Base-by-base conservation (phyloP, 2,888 invertebrate genomes). In the Synergus japonicus region DNA sequence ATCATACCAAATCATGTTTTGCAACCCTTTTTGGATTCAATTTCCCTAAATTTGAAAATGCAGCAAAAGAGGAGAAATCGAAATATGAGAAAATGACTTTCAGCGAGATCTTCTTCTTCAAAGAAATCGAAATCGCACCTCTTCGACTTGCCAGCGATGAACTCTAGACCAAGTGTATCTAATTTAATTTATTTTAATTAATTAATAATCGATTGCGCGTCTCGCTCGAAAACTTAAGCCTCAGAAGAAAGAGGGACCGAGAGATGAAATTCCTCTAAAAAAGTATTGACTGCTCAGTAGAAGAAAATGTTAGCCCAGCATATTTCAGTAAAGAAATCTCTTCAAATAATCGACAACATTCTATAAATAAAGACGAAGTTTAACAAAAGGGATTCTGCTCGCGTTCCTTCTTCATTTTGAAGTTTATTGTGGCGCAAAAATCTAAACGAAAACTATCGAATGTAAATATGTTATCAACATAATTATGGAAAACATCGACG, bases 21-120 rank as follows among this genome's bases (percentile, higher is more conserved):
- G 7, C 54, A 63, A 63, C 10, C 4, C 18, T 4, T 64, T 29
- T 37, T 37, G 37, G 5, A 8, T 29, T 29, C 7, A 64, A 64
- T 64, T 15, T 63, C 29, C 22, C 18, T 60, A 29, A 22, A 66
- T n/a, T 41, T 1, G 2, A 43, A 43, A 66, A n/a, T 41, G 4
- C 44, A 67, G 67, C 4, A 29, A 69, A 69, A 49, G 8, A 44
- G 46, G 22, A 69, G 29, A 69, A 69, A 46, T 41, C 12, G 44
- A 18, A 10, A 66, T 12, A 46, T 29, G 73, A 82, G 18, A 44
- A 46, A 67, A 46, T 67, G 60, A 82, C 84, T 85, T 86, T 85
- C 84, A 85, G 83, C 85, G 86, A 86, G 85, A 86, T 86, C 81
- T 82, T 76, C 80, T 81, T 78, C 82, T 81, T 82, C 79, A 80